Conservation (phyloP, 2,888 invertebrate genomes). For the Galeruca laticollis region DNA sequence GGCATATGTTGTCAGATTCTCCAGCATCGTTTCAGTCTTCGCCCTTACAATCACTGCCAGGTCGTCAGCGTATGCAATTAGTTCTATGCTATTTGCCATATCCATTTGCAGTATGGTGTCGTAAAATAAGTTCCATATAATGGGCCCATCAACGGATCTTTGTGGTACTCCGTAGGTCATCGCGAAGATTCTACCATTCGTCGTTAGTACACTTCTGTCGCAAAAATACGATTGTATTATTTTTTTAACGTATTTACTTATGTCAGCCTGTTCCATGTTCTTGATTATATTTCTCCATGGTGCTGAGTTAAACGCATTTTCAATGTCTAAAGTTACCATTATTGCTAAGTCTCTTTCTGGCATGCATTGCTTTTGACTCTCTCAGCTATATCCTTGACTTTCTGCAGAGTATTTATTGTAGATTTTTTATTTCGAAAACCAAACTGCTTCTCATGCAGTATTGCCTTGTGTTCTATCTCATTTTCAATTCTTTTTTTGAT, state of each 20-base stretch:
- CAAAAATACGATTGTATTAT: slow-evolving; percentile 1
- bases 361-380: not conserved
- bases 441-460: not conserved
- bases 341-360: not conserved
- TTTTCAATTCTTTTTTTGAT: not conserved
- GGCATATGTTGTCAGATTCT: not conserved
- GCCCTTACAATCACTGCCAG: slow-evolving; percentile 11
- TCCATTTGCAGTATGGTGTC: not conserved
- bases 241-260: slow-evolving; percentile 4
- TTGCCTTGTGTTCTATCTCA: not conserved
- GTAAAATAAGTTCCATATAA: slow-evolving; percentile 2
- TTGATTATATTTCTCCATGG: slow-evolving; percentile 9
- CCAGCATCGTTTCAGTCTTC: not conserved
- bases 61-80: slow-evolving; percentile 15
- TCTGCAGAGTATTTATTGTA: not conserved
- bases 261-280: not conserved
- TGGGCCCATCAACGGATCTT: slow-evolving; percentile 15
- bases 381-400: not conserved
- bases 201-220: slow-evolving; percentile 1
- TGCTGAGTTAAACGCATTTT: slow-evolving; percentile 36
- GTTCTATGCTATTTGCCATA: not conserved
- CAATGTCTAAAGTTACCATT: slow-evolving; percentile 20
- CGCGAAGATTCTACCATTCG: not conserved
- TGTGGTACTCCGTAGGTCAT: slow-evolving; percentile 22
- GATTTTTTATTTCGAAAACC: not conserved